These are phyloP conservation scores for Galerucella nymphaeae DNA, from an alignment of 2,888 invertebrate genomes.

Conservation along the genomic window DNA sequence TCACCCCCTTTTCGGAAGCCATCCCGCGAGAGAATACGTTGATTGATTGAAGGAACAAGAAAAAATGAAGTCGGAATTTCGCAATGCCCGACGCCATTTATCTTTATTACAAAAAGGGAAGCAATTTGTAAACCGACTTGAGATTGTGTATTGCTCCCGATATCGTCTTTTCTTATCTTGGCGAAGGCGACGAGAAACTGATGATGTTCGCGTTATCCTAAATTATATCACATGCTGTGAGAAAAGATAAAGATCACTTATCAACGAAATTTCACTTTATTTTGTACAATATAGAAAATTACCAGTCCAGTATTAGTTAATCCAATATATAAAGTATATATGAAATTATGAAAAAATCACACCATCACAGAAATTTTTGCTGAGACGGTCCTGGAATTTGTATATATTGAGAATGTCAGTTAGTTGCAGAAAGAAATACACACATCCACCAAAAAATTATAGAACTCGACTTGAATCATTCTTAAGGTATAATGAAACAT, in stretches of 20 bases:
- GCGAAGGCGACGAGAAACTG: slow-evolving; percentile 17
- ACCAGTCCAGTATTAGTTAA: too few relatives aligned
- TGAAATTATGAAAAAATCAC: too few relatives aligned
- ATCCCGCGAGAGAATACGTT: slow-evolving; percentile 50
- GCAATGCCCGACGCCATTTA: slow-evolving; percentile 54
- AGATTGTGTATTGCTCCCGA: slow-evolving; percentile 42
- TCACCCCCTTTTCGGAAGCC: slow-evolving; percentile 10
- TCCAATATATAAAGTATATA: too few relatives aligned
- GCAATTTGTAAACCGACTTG: slow-evolving; percentile 51
- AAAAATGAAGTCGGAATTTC: slow-evolving; percentile 56
- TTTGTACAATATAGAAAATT: too few relatives aligned
- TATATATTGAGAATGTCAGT: too few relatives aligned
- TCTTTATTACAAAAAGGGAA: slow-evolving; percentile 55
- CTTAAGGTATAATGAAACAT: too few relatives aligned
- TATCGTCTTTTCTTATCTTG: slow-evolving; percentile 38
- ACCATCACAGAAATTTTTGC: too few relatives aligned
- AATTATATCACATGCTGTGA: slow-evolving; percentile 10
- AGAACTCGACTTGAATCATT: too few relatives aligned
- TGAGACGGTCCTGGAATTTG: too few relatives aligned
- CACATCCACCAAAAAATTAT: too few relatives aligned
- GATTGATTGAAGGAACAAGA: slow-evolving; percentile 56
- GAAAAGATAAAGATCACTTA: background rate
- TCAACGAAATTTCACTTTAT: background rate
- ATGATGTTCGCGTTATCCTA: slow-evolving; percentile 8
- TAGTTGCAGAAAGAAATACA: too few relatives aligned